These are phyloP conservation scores for Magallana ariakensis DNA, from an alignment of 1,140 invertebrate genomes.

Conservation along the genomic window DNA sequence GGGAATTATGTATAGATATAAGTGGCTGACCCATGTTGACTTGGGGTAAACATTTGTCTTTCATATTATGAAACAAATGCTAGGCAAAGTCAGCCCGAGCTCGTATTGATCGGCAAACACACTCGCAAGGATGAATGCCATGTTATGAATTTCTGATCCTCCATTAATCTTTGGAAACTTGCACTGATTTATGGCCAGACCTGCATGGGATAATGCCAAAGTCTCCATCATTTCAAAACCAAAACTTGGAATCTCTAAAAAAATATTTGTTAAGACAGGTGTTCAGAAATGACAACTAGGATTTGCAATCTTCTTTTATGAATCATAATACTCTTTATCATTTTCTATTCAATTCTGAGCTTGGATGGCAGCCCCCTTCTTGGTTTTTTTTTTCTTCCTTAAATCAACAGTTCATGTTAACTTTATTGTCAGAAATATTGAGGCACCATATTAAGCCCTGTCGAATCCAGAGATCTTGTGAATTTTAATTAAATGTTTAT, in stretches of 20 bases:
- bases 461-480: background rate
- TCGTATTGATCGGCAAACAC: slow-evolving; percentile 14
- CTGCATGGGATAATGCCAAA: background rate
- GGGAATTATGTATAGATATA: slow-evolving; percentile 29
- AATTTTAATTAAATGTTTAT: slow-evolving; percentile 6
- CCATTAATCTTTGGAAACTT: slow-evolving; percentile 7
- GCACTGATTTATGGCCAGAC: slow-evolving; percentile 1
- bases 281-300: background rate
- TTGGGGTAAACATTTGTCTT: slow-evolving; percentile 26
- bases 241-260: background rate
- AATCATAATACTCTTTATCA: slow-evolving; percentile 2
- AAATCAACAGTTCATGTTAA: background rate
- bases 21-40: slow-evolving; percentile 18
- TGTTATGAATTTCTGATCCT: slow-evolving; percentile 33
- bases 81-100: background rate
- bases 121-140: background rate
- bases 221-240: slow-evolving; percentile 7
- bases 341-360: slow-evolving; percentile 6
- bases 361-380: background rate
- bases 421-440: slow-evolving; percentile 26
- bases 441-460: background rate
- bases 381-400: slow-evolving; percentile 10
- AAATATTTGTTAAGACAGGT: background rate
- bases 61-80: slow-evolving; percentile 10
- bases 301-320: slow-evolving; percentile 6